These are phyloP conservation scores for Rhinichthys osculus DNA, from an alignment of 2,797 vertebrate species.

Conservation along the genomic window DNA sequence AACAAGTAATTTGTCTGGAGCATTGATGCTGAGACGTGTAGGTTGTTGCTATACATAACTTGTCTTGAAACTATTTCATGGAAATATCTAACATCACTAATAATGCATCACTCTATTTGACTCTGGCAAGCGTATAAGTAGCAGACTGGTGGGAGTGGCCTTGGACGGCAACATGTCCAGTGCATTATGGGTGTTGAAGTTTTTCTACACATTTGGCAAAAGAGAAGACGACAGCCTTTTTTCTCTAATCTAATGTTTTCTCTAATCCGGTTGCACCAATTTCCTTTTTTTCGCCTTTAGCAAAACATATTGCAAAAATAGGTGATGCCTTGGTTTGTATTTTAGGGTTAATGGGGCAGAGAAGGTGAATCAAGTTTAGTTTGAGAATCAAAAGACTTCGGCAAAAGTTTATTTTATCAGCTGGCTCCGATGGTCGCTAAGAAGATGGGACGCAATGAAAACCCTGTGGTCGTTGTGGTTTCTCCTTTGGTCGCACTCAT, in stretches of 20 bases:
- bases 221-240: neutral
- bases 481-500: no score
- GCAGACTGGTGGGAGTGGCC: neutral
- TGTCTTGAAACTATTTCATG: no score
- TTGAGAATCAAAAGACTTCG: neutral
- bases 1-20: no score
- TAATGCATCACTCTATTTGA: neutral
- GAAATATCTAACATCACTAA: no score
- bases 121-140: neutral
- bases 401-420: no score
- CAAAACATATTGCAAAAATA: no score
- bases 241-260: neutral
- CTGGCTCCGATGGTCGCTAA: no score
- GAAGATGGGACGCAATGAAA: no score
- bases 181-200: neutral
- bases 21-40: no score
- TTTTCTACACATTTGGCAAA: neutral
- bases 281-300: no score
- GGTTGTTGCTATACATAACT: no score
- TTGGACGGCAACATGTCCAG: neutral
- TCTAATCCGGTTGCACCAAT: neutral
- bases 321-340: neutral
- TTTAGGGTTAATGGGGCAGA: neutral
- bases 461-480: no score
- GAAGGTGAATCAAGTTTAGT: neutral